These are phyloP conservation scores for Anthopleura xanthogrammica DNA, from an alignment of 92 coral and sea anemone genomes.

Conservation along the genomic window DNA sequence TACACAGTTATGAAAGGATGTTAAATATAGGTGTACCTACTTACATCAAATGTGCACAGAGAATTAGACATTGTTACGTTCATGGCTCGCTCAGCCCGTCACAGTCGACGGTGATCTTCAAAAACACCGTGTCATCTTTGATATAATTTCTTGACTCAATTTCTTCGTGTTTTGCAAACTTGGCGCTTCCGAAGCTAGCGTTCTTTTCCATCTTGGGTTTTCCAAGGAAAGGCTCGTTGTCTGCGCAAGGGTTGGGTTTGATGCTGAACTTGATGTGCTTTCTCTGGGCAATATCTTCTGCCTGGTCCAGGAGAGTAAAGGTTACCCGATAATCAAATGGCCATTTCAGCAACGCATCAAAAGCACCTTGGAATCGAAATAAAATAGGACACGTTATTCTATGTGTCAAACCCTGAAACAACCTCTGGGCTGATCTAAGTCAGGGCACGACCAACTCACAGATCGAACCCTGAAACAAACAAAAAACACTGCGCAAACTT, in stretches of 20 bases:
- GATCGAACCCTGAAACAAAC: no score
- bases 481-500: not conserved
- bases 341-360: constrained; percentile 89
- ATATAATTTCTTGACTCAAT: constrained; percentile 75
- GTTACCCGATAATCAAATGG: constrained; percentile 95
- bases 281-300: constrained; percentile 67
- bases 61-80: not conserved
- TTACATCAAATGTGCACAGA: not conserved
- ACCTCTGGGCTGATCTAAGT: no score
- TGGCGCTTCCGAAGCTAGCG: constrained; percentile 98
- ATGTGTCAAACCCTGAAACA: no score
- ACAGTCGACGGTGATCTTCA: constrained; percentile 86
- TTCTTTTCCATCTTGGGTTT: constrained; percentile 95
- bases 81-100: constrained; percentile 86
- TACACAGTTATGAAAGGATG: no score
- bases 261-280: constrained; percentile 96
- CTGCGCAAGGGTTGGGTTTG: constrained; percentile 94
- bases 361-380: constrained; percentile 64
- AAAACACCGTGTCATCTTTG: constrained; percentile 81
- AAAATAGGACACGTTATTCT: not conserved
- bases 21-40: not conserved
- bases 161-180: constrained; percentile 94
- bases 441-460: no score
- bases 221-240: constrained; percentile 95
- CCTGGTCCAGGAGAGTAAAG: constrained; percentile 82